Percentiles rank a stretch among this genome's conserved stretches.
phyloP scores from a whole-genome alignment of 2,888 invertebrate species.

The Chrysodeixis includens region DNA sequence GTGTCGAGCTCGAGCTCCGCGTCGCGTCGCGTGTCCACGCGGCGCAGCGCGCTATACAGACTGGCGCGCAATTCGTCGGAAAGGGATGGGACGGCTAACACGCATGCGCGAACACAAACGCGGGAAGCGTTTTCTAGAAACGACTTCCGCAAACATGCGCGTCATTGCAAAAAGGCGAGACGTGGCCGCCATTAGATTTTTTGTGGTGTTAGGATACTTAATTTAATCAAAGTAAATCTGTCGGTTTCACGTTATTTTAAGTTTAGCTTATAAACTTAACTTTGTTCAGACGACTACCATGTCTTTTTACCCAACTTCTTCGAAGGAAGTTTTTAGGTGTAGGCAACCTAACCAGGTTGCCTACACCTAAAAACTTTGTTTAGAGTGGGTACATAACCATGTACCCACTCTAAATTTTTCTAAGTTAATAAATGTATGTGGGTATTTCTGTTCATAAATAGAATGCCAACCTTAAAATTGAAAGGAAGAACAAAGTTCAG shows the following conservation, averaged over 20 bases:
- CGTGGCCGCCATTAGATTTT: constrained; percentile 46
- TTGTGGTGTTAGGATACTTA: constrained; percentile 34
- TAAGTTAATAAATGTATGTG: no score
- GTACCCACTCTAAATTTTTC: no score
- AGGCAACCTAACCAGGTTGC: no score
- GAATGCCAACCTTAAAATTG: no score
- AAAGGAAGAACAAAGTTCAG: no score
- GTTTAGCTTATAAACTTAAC: background rate
- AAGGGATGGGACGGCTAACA: constrained; percentile 70
- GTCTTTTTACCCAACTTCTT: background rate
- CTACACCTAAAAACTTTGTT: no score
- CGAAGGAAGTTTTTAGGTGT: no score
- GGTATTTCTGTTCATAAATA: no score
- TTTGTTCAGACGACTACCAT: background rate
- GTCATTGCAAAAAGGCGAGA: constrained; percentile 52
- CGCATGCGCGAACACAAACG: constrained; percentile 83
- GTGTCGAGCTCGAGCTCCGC: constrained; percentile 56
- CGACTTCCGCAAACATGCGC: constrained; percentile 69
- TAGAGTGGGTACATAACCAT: no score
- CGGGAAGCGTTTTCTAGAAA: constrained; percentile 85
- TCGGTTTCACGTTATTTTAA: background rate
- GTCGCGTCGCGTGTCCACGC: constrained; percentile 52
- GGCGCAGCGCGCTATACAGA: constrained; percentile 73
- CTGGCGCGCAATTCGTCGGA: constrained; percentile 82
- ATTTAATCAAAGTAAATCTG: constrained; percentile 8